Conservation (phyloP, 2,797 vertebrate species). For the Amblyopsis hoosieri region DNA sequence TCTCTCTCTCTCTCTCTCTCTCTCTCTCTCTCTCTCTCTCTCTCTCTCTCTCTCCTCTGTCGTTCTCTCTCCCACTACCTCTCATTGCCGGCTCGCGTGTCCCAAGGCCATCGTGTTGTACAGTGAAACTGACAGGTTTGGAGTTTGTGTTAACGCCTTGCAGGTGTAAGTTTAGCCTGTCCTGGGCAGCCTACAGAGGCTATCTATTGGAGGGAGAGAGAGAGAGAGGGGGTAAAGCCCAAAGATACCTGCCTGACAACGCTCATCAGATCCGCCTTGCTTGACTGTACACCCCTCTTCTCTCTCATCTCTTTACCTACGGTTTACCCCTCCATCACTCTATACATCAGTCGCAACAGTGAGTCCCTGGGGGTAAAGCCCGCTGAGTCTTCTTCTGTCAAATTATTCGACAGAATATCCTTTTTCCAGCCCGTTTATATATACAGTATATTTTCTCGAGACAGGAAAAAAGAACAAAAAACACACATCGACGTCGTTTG, state of each 20-base stretch:
- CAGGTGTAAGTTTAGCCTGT: conserved; percentile 60
- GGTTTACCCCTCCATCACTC: background rate
- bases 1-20: conserved; percentile 2
- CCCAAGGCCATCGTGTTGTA: conserved; percentile 69
- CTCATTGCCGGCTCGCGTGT: conserved; percentile 57
- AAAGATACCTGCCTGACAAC: conserved; percentile 5
- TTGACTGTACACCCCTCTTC: background rate
- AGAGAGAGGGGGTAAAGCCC: background rate
- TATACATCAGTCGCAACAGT: conserved; percentile 54
- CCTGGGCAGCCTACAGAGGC: conserved; percentile 50
- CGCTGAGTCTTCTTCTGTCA: conserved; percentile 26
- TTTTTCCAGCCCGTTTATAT: conserved; percentile 14
- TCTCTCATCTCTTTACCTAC: background rate
- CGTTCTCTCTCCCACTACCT: conserved; percentile 46
- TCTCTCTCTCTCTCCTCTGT: conserved; percentile 13
- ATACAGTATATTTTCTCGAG: conserved; percentile 1
- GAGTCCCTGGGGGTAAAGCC: conserved; percentile 35
- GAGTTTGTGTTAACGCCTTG: conserved; percentile 62
- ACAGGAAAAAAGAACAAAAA: background rate
- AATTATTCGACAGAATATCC: conserved; percentile 1
- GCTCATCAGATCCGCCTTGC: conserved; percentile 30
- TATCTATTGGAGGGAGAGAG: conserved; percentile 1
- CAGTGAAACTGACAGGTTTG: conserved; percentile 74
- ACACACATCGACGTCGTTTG: conserved; percentile 14
- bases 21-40: conserved; percentile 1